Base-by-base conservation (phyloP, 2,888 invertebrate genomes). In the Sceliomorpha sp. region DNA sequence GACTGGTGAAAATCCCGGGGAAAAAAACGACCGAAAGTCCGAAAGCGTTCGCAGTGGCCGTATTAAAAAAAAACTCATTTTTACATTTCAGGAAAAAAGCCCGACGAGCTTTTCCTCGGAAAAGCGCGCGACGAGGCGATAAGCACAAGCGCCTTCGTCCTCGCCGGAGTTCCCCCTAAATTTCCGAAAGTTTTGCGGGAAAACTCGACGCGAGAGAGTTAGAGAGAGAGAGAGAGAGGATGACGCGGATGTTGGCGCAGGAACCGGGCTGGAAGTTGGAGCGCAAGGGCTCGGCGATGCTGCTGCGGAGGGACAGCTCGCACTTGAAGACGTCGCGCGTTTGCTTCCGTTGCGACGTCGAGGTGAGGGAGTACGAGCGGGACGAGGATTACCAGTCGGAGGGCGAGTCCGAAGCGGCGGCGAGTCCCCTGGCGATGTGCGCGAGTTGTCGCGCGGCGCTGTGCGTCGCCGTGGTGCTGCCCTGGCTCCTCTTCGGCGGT, bases 281-380 rank as follows among this genome's bases (percentile, higher is more conserved):
- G 64, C 78, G 82, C 34, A 85, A 87, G 37, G 87, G 87, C 13
- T 86, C 87, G 44, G 83, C 84, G 1, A 60, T 87, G 17, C 71
- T 87, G 34, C 60, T 87, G 40, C 73, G 87, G 7, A 77, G 87
- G 17, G 87, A 87, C 74, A 86, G 83, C 37, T 79, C 82, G 8
- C 80, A 83, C 50, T 75, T 77, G 48, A 86, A 83, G 72, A 77
- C 75, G 32, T 80, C 81, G 8, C 75, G 90, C 17, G 91, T 91
- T 29, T 90, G 89, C 74, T 91, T 91, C 77, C 90, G 89, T 9
- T 89, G 89, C 80, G 90, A 91, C 78, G 91, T 91, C 4, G 90
- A 91, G 73, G 89, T 91, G 6, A 87, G 89, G 32, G 91, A 91
- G 76, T 91, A 90, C 84, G 88, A 88, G 72, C 84, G 89, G 40